A percentile compares a stretch with the other conserved stretches of the same genome.
Evolutionary conservation across 1,140 invertebrate species (phyloP).

Genomic region (Temnothorax longispinosus): DNA sequence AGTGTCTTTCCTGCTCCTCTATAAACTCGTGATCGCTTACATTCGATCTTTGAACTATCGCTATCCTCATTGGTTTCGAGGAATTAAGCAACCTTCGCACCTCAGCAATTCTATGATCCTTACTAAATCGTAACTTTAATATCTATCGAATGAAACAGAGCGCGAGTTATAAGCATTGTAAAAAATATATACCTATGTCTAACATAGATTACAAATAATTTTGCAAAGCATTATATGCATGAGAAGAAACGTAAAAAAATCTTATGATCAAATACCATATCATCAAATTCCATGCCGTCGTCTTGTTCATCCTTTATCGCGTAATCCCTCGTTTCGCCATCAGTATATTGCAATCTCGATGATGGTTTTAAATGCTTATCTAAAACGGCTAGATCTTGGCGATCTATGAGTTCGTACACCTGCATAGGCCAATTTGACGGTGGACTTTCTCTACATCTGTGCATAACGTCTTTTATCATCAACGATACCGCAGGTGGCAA

Average conservation of each 20-base stretch:
- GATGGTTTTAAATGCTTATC: constrained; percentile 82
- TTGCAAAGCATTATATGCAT: neutral
- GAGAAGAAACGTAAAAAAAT: neutral
- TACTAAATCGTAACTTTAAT: constrained; percentile 90
- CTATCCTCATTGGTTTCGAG: constrained; percentile 94
- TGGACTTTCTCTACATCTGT: constrained; percentile 91
- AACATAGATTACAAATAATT: neutral
- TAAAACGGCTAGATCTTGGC: constrained; percentile 90
- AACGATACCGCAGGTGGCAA: constrained; percentile 92
- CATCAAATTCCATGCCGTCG: constrained; percentile 90
- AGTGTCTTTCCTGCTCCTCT: constrained; percentile 97
- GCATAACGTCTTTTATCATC: constrained; percentile 91
- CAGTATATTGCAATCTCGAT: constrained; percentile 45
- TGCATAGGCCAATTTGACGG: constrained; percentile 91
- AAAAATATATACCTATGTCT: neutral
- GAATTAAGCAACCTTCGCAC: constrained; percentile 94
- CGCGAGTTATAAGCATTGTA: neutral
- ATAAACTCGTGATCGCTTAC: constrained; percentile 99
- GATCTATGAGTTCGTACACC: constrained; percentile 93
- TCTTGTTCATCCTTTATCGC: constrained; percentile 85
- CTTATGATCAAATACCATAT: constrained; percentile 77
- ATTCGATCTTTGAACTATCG: constrained; percentile 94
- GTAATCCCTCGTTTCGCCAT: constrained; percentile 78
- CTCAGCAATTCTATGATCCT: constrained; percentile 94
- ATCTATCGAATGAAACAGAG: constrained; percentile 77